These are phyloP conservation scores for Laupala kohalensis DNA, from an alignment of 1,140 invertebrate species.

Conservation along the genomic window DNA sequence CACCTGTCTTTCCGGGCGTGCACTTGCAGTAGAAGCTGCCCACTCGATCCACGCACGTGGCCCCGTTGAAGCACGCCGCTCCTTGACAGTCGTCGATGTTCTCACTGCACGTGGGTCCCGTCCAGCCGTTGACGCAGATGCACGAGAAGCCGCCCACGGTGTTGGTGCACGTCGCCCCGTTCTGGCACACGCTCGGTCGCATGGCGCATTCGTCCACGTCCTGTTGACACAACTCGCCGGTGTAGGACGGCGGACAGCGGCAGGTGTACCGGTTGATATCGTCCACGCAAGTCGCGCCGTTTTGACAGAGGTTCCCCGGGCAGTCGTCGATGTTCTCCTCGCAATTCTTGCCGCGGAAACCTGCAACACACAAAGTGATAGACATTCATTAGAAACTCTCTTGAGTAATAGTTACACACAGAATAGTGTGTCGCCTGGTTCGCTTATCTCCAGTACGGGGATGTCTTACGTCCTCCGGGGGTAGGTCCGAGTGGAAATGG, in stretches of 20 bases:
- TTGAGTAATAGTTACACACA: no score
- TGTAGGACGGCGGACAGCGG: constrained; percentile 74
- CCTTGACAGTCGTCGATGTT: constrained; percentile 90
- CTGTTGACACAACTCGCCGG: constrained; percentile 65
- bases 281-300: constrained; percentile 80
- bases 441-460: no score
- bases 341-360: constrained; percentile 73
- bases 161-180: constrained; percentile 90
- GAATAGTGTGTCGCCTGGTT: no score
- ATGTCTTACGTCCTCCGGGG: no score
- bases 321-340: constrained; percentile 87
- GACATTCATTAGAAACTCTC: no score
- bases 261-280: constrained; percentile 78
- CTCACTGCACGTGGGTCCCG: constrained; percentile 74
- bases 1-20: constrained; percentile 86
- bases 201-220: constrained; percentile 71
- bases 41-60: constrained; percentile 89
- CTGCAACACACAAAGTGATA: constrained; percentile 38
- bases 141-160: constrained; percentile 80
- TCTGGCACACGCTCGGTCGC: constrained; percentile 75
- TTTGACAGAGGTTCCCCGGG: constrained; percentile 75
- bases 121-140: constrained; percentile 94
- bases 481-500: no score
- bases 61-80: constrained; percentile 90
- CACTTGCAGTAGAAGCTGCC: constrained; percentile 92